phyloP scores from a whole-genome alignment of 92 coral and sea anemone species.

The Umimayanthus kanabou region DNA sequence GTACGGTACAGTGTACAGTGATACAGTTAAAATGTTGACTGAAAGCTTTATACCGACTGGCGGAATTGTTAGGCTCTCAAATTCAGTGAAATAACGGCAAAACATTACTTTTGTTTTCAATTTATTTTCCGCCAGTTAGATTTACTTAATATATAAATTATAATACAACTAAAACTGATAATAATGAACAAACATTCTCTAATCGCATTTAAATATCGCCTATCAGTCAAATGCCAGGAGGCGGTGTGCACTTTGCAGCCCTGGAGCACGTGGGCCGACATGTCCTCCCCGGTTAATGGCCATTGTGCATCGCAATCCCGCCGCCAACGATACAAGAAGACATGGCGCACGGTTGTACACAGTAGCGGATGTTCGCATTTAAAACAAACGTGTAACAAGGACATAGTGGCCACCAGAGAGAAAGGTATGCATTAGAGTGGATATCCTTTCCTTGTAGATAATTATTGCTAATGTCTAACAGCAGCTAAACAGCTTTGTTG shows the following conservation, averaged over 20 bases:
- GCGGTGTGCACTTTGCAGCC: constrained; percentile 57
- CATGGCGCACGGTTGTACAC: constrained; percentile 52
- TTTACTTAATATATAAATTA: too few species aligned
- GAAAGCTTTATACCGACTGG: too few species aligned
- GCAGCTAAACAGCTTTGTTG: neutral
- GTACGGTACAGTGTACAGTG: too few species aligned
- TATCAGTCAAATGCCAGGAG: constrained; percentile 52
- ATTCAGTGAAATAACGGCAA: too few species aligned
- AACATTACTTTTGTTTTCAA: too few species aligned
- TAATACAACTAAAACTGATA: too few species aligned
- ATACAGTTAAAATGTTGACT: too few species aligned
- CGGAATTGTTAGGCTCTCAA: too few species aligned
- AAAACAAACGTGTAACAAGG: constrained; percentile 62
- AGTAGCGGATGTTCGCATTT: constrained; percentile 61
- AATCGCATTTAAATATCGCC: neutral
- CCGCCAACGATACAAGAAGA: constrained; percentile 57
- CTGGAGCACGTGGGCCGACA: constrained; percentile 71
- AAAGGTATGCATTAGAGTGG: constrained; percentile 46
- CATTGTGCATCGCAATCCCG: constrained; percentile 72
- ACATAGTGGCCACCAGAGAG: constrained; percentile 48
- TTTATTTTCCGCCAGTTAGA: too few species aligned
- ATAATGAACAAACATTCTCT: neutral
- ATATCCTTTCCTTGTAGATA: neutral
- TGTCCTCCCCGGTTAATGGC: constrained; percentile 47
- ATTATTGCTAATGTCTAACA: neutral